Percentiles rank a stretch among this genome's conserved stretches.
Conservation (phyloP, 2,113 vertebrate genomes). For the Prunella fulvescens region DNA sequence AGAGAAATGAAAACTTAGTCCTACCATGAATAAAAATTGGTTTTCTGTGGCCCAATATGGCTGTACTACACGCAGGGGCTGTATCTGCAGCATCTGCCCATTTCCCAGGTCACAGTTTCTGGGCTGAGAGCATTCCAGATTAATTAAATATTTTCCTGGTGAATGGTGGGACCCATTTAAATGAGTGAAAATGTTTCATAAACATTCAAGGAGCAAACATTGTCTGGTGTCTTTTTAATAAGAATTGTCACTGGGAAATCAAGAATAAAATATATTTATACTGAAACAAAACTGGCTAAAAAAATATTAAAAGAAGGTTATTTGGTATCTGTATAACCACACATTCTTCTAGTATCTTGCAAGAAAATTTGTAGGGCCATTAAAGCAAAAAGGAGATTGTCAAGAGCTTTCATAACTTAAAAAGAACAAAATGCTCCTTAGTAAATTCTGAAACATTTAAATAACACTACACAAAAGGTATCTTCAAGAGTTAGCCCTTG, state of each 20-base stretch:
- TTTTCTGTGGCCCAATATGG: neutral
- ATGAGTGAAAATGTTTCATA: neutral
- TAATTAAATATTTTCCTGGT: neutral
- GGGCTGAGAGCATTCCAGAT: neutral
- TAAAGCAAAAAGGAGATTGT: neutral
- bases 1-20: neutral
- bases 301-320: neutral
- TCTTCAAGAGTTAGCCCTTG: neutral
- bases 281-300: slow-evolving; percentile 11
- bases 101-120: neutral
- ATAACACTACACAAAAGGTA: neutral
- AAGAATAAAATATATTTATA: neutral
- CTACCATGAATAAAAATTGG: neutral
- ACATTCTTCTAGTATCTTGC: neutral
- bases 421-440: neutral
- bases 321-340: neutral
- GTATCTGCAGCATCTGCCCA: neutral
- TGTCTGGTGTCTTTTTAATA: neutral
- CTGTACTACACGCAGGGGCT: neutral
- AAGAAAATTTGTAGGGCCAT: neutral
- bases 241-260: neutral
- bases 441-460: neutral
- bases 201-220: neutral
- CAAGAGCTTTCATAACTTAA: neutral
- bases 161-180: neutral